Base-by-base conservation (phyloP, 2,888 invertebrate species). In the Latrodectus elegans region DNA sequence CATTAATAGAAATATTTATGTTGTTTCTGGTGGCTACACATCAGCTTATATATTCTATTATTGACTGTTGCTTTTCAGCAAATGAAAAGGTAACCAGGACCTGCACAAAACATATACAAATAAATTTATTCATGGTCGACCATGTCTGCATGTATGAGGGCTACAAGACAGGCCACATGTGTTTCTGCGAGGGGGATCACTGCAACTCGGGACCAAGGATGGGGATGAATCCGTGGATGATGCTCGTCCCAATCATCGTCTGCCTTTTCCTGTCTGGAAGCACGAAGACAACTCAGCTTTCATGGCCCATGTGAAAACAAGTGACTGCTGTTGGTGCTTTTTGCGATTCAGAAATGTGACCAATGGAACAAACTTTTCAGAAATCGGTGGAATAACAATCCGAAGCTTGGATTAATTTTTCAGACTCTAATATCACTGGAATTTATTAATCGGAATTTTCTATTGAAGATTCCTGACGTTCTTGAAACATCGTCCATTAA, bases 71-170 rank as follows among this genome's bases (percentile, higher is more conserved):
- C 60, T 17, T 79, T 89, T 38, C 71, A 89, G 89, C 89, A 15
- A 83, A 89, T n/a, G 89, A 97, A 93, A 96, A 96, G 91, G 96
- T 97, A 90, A 94, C 97, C 88, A 94, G 97, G 91, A 97, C 97
- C 91, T 97, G 97, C 93, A 97, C 97, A 88, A 96, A 97, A 89
- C 96, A 97, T 92, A 95, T 97, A 90, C 96, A 97, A 93, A 97
- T 97, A 94, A 97, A 97, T 93, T 94, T 97, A 92, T 97, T 97
- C 94, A 97, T 97, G 97, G 97, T 97, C 93, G 97, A 97, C 94
- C 97, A 97, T 94, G 97, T 97, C 94, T 97, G 97, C 95, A 97
- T 97, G 97, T 96, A 96, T 95, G 97, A 97, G 95, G 97, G 97
- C 95, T 96, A 96, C 94, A 97, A 97, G 94, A 96, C 95, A 92